Conservation (phyloP, 2,888 invertebrate genomes). For the Campoplex nolae region DNA sequence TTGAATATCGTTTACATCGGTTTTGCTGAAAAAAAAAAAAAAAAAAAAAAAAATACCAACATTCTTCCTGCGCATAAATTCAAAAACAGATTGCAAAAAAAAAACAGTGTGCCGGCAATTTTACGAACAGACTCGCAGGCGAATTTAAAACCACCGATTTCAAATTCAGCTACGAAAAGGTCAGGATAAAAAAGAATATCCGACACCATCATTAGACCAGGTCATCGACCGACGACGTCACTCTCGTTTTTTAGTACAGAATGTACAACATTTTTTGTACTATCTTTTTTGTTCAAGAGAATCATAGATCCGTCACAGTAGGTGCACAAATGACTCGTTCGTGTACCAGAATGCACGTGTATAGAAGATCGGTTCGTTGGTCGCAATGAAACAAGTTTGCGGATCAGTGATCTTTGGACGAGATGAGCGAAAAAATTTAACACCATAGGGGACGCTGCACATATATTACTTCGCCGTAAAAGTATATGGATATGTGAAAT, state of each 20-base stretch:
- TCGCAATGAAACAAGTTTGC: constrained; percentile 61
- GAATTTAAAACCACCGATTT: neutral
- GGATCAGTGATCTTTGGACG: constrained; percentile 58
- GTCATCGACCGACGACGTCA: constrained; percentile 18
- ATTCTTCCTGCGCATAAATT: neutral
- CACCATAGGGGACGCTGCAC: constrained; percentile 24
- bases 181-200: neutral
- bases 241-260: constrained; percentile 44
- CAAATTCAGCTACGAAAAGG: neutral
- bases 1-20: neutral
- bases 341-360: neutral
- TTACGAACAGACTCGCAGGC: neutral
- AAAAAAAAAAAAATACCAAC: neutral
- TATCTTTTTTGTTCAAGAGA: constrained; percentile 21
- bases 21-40: neutral
- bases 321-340: neutral
- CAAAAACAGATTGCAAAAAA: neutral
- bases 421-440: constrained; percentile 36
- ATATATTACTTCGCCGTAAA: constrained; percentile 5
- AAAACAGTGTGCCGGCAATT: neutral
- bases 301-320: constrained; percentile 25
- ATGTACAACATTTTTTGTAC: neutral
- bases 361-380: constrained; percentile 54
- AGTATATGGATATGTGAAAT: neutral
- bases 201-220: neutral